Evolutionary conservation across 1,140 invertebrate genomes (phyloP), one percentile per base, ranked within the genome.

Genomic region (Hesperophylax magnus): DNA sequence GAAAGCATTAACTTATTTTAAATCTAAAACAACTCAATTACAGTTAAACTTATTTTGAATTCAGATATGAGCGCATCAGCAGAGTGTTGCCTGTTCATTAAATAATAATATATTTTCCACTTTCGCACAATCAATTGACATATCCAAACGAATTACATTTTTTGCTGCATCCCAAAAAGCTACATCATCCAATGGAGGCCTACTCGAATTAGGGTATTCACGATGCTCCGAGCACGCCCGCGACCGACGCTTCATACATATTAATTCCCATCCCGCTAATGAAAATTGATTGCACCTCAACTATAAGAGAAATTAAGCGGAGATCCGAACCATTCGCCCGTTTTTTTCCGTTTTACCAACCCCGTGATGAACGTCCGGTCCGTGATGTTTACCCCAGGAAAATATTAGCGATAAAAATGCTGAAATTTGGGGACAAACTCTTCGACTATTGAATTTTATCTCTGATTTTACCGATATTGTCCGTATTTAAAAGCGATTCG

Each of bases 221-320:
- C 67, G 67, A 71, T 71, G 67, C n/a, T 18, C 18, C 7, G 39
- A 34, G 18, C 47, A 20, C 67, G 11, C 4, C 67, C 34, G 34
- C 8, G 5, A 18, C 34, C 8, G 5, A 18, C 34, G 34, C 34
- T 52, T 20, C n/a, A 53, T 71, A 18, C 34, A 71, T 71, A 71
- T 71, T 71, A 71, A 71, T 52, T 52, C 39, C 8, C 39, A 71
- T 71, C n/a, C n/a, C 67, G 18, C n/a, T 71, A 71, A 53, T 71
- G 34, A 71, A 71, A 71, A 71, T 71, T 71, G 67, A 71, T 71
- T 71, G 39, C 15, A 71, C 67, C 67, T 53, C 39, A 20, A 52
- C 39, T 71, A 71, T 18, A 71, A 11, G 67, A 34, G 39, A 53
- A 71, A 22, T 52, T 71, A 52, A 71, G 67, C 34, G 67, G 34